Conservation (phyloP, 2,797 vertebrate species). For the Acanthurus leucopareius region DNA sequence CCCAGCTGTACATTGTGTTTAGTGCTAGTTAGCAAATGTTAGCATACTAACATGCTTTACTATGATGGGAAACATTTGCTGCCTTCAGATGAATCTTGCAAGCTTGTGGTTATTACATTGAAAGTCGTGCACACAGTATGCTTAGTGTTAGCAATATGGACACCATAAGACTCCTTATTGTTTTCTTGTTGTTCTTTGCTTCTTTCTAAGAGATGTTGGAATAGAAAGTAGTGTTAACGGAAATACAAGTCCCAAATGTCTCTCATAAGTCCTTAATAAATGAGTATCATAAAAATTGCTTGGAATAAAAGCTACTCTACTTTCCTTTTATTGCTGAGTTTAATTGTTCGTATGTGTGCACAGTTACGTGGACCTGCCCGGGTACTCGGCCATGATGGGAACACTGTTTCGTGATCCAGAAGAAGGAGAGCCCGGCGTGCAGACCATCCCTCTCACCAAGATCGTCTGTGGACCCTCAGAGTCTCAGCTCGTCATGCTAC, state of each 20-base stretch:
- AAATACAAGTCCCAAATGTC: too few species aligned
- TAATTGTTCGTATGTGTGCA: neutral
- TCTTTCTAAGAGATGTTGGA: too few species aligned
- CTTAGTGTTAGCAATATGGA: neutral
- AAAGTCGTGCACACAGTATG: neutral
- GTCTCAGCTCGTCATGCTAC: constrained; percentile 95
- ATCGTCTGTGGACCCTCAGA: constrained; percentile 93
- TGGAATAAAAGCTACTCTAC: neutral
- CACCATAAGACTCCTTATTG: too few species aligned
- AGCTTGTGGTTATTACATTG: too few species aligned
- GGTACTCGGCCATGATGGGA: constrained; percentile 93
- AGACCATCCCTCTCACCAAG: constrained; percentile 88
- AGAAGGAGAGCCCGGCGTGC: constrained; percentile 87
- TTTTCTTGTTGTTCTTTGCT: too few species aligned
- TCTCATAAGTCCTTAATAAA: too few species aligned
- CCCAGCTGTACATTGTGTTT: neutral
- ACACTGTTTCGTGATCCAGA: constrained; percentile 90
- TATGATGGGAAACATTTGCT: neutral
- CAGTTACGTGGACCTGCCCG: constrained; percentile 90
- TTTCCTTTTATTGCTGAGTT: neutral
- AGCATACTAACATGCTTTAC: neutral
- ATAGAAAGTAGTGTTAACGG: too few species aligned
- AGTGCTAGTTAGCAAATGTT: neutral
- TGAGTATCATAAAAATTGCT: too few species aligned
- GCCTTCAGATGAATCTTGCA: too few species aligned